A percentile compares a stretch with the other conserved stretches of the same genome.
Conservation (phyloP, 2,797 vertebrate species). For the Chromis chromis region DNA sequence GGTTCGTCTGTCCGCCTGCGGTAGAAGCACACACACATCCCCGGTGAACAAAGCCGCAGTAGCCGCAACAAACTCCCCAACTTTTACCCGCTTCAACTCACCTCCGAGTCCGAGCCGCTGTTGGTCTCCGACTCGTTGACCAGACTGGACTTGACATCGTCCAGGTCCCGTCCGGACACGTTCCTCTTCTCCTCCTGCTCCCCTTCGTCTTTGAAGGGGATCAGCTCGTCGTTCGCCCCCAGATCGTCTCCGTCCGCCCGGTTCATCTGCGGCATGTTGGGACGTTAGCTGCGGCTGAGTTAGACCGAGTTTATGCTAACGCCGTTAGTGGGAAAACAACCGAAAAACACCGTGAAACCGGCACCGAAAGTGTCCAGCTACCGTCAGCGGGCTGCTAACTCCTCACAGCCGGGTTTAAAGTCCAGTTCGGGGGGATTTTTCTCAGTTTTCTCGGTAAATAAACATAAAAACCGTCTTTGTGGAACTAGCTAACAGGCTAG, state of each 20-base stretch:
- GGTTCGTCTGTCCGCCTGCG: slow-evolving; percentile 88
- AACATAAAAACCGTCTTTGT: neutral
- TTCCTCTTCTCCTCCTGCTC: slow-evolving; percentile 92
- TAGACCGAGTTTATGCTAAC: slow-evolving; percentile 21
- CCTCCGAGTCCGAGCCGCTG: slow-evolving; percentile 91
- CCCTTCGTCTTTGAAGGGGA: slow-evolving; percentile 92
- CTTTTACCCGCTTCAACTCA: slow-evolving; percentile 64
- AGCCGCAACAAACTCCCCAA: too few species aligned
- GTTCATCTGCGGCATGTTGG: slow-evolving; percentile 87
- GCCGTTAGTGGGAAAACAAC: slow-evolving; percentile 11
- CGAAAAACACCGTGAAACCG: neutral
- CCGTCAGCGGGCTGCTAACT: too few species aligned
- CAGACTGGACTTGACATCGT: slow-evolving; percentile 93
- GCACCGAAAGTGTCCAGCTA: neutral
- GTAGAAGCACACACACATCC: too few species aligned
- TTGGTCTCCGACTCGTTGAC: slow-evolving; percentile 93
- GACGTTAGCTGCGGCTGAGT: slow-evolving; percentile 53
- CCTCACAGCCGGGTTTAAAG: neutral
- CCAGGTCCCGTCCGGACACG: slow-evolving; percentile 89
- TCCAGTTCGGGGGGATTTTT: accelerated
- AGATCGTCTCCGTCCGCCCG: slow-evolving; percentile 88
- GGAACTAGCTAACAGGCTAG: slow-evolving; percentile 59
- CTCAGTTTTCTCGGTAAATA: neutral
- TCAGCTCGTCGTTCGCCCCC: slow-evolving; percentile 93
- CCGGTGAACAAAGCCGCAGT: too few species aligned